Conservation (phyloP, 2,797 vertebrate species). For the Ctenochaetus hawaiiensis region DNA sequence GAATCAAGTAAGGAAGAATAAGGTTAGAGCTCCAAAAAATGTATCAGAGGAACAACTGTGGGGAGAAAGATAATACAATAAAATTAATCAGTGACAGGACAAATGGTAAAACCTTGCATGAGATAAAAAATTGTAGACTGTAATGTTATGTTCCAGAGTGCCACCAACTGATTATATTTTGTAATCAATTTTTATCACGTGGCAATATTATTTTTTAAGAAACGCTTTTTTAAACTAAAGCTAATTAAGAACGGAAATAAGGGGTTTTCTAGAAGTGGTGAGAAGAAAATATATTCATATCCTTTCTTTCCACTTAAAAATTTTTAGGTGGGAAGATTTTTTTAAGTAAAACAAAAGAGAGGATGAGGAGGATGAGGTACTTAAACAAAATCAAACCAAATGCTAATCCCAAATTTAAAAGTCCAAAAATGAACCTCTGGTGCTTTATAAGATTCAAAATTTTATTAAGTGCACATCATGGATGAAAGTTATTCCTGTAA, state of each 20-base stretch:
- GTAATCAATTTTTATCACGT: neutral
- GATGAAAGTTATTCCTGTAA: neutral
- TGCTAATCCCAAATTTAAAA: neutral
- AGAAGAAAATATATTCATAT: no score
- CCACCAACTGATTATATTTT: slow-evolving; percentile 2
- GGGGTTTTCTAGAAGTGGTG: no score
- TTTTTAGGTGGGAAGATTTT: no score
- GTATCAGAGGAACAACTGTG: neutral
- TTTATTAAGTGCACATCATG: neutral
- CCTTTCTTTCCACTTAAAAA: no score
- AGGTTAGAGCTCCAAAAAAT: slow-evolving; percentile 1
- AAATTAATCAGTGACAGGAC: neutral
- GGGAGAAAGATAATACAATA: neutral
- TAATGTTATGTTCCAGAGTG: neutral
- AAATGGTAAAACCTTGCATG: neutral
- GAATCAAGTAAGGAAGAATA: slow-evolving; percentile 10
- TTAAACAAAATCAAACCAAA: neutral
- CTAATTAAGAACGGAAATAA: no score
- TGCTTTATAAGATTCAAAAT: neutral
- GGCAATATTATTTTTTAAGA: neutral
- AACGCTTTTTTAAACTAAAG: neutral
- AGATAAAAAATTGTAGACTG: neutral
- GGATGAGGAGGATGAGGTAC: neutral
- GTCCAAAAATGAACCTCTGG: neutral
- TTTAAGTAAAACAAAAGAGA: no score